These are phyloP conservation scores for Pithys albifrons DNA, from an alignment of 2,113 vertebrate species.

Conservation along the genomic window DNA sequence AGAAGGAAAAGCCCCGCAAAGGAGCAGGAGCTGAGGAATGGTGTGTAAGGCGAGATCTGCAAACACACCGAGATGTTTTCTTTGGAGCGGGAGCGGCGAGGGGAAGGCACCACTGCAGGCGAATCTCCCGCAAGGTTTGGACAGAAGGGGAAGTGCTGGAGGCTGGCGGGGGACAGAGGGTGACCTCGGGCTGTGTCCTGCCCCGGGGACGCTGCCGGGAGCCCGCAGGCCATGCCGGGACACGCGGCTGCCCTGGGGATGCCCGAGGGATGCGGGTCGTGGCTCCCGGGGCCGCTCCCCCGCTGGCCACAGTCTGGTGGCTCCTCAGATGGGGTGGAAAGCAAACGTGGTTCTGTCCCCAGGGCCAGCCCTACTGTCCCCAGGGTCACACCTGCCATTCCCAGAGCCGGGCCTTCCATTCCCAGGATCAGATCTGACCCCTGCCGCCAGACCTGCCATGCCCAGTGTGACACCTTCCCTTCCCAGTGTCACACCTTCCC, in stretches of 20 bases:
- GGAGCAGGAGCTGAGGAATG: slow-evolving; percentile 53
- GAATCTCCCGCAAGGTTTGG: slow-evolving; percentile 1
- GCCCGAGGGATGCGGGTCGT: not conserved
- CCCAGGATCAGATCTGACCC: not conserved
- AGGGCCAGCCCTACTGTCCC: too few relatives aligned
- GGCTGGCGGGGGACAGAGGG: slow-evolving; percentile 15
- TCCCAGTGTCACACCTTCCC: not conserved
- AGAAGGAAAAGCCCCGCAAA: slow-evolving; percentile 53
- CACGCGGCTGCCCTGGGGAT: not conserved
- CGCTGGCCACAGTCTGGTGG: fast-evolving
- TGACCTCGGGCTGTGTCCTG: not conserved
- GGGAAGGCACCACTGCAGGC: slow-evolving; percentile 25
- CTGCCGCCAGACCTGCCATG: fast-evolving
- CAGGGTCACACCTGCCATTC: too few relatives aligned
- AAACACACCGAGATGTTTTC: slow-evolving; percentile 49
- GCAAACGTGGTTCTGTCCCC: not conserved
- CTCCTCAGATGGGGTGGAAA: fast-evolving
- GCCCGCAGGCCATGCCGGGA: not conserved
- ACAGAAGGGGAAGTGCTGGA: not conserved
- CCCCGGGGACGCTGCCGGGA: not conserved
- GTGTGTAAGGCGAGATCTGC: slow-evolving; percentile 21
- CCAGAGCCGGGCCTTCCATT: not conserved
- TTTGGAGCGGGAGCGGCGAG: not conserved
- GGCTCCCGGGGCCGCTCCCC: not conserved
- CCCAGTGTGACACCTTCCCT: not conserved